Conservation (phyloP, 2,113 vertebrate species). For the Echinops telfairi region DNA sequence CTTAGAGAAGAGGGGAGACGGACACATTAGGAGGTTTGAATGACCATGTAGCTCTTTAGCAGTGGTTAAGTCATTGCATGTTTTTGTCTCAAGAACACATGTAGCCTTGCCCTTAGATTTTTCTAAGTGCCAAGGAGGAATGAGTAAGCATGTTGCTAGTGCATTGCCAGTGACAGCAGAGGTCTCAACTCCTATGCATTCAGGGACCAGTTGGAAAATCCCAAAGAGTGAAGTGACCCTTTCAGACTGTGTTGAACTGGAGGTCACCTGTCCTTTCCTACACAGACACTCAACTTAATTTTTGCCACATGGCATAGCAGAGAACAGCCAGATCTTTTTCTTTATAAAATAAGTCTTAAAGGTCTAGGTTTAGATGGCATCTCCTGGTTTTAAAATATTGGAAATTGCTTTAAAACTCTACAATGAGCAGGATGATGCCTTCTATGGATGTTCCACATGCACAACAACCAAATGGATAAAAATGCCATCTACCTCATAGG, state of each 20-base stretch:
- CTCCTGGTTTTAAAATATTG: background rate
- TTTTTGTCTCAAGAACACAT: no score
- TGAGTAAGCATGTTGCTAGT: background rate
- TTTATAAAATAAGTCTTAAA: background rate
- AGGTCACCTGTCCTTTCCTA: background rate
- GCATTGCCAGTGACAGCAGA: background rate
- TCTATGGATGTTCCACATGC: background rate
- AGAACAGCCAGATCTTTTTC: background rate
- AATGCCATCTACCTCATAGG: background rate
- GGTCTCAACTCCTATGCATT: background rate
- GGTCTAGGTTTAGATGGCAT: background rate
- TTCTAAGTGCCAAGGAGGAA: background rate
- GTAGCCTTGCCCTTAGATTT: background rate
- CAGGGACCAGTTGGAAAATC: background rate
- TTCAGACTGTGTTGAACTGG: rapidly evolving
- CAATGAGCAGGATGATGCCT: background rate
- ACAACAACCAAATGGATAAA: background rate
- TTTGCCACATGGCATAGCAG: background rate
- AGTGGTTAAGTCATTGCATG: background rate
- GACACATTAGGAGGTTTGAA: background rate
- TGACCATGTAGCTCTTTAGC: background rate
- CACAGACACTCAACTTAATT: background rate
- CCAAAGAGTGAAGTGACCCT: background rate
- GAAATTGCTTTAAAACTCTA: background rate
- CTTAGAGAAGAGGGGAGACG: background rate